Percentiles rank a stretch among this genome's conserved stretches.
These are phyloP conservation scores for Drosophila azteca DNA, from an alignment of 1,140 invertebrate genomes.

Conservation along the genomic window DNA sequence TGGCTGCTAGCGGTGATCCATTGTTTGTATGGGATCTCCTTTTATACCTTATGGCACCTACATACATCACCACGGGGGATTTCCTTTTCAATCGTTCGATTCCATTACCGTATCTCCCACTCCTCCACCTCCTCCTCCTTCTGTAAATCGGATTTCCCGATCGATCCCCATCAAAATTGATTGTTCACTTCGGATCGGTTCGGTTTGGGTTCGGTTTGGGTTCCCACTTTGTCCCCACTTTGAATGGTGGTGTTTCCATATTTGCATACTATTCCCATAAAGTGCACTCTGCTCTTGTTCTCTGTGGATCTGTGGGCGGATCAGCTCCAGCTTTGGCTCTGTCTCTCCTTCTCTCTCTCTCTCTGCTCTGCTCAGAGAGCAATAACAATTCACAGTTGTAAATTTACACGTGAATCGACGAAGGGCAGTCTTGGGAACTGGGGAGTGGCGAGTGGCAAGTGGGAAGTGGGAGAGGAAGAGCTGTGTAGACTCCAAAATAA, in stretches of 20 bases:
- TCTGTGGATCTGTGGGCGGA: neutral
- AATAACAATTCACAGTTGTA: conserved; percentile 39
- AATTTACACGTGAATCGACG: conserved; percentile 10
- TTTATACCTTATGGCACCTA: conserved; percentile 38
- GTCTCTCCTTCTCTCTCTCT: too few species aligned
- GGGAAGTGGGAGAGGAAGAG: neutral
- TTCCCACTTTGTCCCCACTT: too few species aligned
- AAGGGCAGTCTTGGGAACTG: neutral
- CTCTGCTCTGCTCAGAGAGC: neutral
- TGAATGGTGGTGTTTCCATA: too few species aligned
- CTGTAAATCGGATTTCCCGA: conserved; percentile 12
- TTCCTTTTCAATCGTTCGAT: conserved; percentile 20
- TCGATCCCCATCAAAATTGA: too few species aligned
- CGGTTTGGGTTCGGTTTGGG: too few species aligned
- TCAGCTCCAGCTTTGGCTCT: too few species aligned
- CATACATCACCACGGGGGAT: conserved; percentile 9
- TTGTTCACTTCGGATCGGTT: too few species aligned
- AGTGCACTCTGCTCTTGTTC: too few species aligned
- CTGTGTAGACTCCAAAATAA: conserved; percentile 56
- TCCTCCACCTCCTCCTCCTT: neutral
- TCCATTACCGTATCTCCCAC: neutral
- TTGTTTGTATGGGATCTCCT: conserved; percentile 6
- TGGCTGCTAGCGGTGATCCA: conserved; percentile 57
- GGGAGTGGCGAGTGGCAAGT: neutral
- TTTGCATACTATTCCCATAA: too few species aligned